Evolutionary conservation across 1,140 invertebrate species (phyloP).

Genomic region (Druon quercuslanigerum): DNA sequence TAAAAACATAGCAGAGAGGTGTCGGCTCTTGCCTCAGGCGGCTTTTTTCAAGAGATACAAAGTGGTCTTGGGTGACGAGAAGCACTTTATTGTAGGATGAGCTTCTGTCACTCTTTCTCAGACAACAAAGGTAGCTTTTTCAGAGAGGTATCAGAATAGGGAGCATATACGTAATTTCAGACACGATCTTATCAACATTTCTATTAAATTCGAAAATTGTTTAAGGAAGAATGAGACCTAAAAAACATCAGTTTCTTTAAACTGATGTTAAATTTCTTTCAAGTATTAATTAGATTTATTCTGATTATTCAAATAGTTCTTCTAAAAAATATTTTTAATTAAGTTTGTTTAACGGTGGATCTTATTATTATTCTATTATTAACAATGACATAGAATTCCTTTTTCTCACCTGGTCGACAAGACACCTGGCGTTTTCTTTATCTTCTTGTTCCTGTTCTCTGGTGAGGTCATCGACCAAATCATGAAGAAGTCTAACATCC

Average conservation of each 20-base stretch:
- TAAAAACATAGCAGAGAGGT: not conserved
- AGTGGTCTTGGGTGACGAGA: not conserved
- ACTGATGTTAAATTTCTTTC: too few relatives aligned
- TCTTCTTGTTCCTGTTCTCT: conserved; percentile 63
- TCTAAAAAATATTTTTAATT: too few relatives aligned
- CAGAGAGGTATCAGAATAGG: not conserved
- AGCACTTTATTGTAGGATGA: not conserved
- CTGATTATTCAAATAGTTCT: too few relatives aligned
- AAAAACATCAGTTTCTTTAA: too few relatives aligned
- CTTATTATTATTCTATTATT: too few relatives aligned
- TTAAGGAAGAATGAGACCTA: too few relatives aligned
- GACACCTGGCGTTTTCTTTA: conserved; percentile 56
- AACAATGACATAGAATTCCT: not conserved
- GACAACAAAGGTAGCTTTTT: not conserved
- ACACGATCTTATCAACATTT: too few relatives aligned
- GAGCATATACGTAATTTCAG: not conserved
- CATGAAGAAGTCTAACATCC: conserved; percentile 69
- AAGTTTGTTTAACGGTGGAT: too few relatives aligned
- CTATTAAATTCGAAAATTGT: too few relatives aligned
- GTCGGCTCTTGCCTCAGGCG: not conserved
- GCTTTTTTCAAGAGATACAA: not conserved
- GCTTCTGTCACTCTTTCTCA: not conserved
- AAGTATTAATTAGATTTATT: too few relatives aligned
- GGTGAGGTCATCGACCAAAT: conserved; percentile 70
- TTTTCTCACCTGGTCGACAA: conserved; percentile 65